These are phyloP conservation scores for Catotricha subobsoleta DNA, from an alignment of 2,888 invertebrate species.

Conservation along the genomic window DNA sequence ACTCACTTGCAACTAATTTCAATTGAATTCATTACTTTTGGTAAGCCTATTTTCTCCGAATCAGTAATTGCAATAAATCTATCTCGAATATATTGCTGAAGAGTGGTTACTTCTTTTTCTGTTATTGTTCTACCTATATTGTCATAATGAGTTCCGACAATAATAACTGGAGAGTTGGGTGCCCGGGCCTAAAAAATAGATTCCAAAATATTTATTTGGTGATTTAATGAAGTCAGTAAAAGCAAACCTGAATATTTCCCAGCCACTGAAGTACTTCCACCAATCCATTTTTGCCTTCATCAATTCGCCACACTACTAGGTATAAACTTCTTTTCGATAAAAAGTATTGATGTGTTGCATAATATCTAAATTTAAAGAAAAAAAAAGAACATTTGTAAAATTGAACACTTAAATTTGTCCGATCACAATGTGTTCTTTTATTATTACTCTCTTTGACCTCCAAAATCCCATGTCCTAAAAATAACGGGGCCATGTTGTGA, in stretches of 20 bases:
- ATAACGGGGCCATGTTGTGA: conserved; percentile 65
- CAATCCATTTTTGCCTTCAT: conserved; percentile 79
- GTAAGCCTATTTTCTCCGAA: conserved; percentile 88
- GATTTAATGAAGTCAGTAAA: no score
- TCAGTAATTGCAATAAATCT: conserved; percentile 85
- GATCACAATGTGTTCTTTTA: conserved; percentile 3
- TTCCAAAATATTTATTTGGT: no score
- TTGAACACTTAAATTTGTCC: no score
- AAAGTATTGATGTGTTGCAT: conserved; percentile 97
- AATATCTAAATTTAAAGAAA: no score
- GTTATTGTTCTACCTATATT: conserved; percentile 38
- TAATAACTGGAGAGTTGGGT: conserved; percentile 88
- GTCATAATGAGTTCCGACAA: conserved; percentile 94
- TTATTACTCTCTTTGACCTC: conserved; percentile 79
- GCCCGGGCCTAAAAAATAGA: conserved; percentile 85
- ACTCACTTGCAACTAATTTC: conserved; percentile 53
- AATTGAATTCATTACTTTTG: conserved; percentile 78
- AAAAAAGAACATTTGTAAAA: conserved; percentile 9
- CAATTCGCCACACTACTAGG: conserved; percentile 86
- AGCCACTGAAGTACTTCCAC: conserved; percentile 88
- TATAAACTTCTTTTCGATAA: conserved; percentile 87
- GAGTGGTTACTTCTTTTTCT: conserved; percentile 40
- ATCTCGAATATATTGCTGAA: conserved; percentile 75
- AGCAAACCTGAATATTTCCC: conserved; percentile 83
- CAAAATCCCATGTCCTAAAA: conserved; percentile 97